Conservation (phyloP, 2,113 vertebrate species). For the Paralichthys olivaceus region DNA sequence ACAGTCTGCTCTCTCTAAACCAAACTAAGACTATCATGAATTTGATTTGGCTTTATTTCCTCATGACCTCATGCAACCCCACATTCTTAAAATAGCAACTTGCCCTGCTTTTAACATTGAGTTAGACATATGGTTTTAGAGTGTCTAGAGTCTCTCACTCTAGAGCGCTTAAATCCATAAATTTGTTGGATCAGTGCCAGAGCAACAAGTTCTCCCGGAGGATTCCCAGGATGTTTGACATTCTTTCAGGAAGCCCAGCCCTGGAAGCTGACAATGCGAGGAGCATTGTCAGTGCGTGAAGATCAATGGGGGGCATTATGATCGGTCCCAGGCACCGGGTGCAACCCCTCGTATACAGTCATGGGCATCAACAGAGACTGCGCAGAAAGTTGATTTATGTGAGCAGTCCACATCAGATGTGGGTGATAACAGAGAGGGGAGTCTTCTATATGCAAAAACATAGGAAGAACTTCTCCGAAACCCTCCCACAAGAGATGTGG, state of each 20-base stretch:
- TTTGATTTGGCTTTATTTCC: conserved; percentile 8
- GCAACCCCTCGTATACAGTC: conserved; percentile 45
- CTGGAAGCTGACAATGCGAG: conserved; percentile 50
- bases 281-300: conserved; percentile 32
- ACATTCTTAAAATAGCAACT: conserved; percentile 43
- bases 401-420: conserved; percentile 26
- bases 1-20: too few species aligned
- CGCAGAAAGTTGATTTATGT: conserved; percentile 52
- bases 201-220: conserved; percentile 24
- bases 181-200: conserved; percentile 33
- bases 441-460: neutral
- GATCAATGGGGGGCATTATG: conserved; percentile 81
- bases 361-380: conserved; percentile 52
- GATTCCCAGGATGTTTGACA: conserved; percentile 78
- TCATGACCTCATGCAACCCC: neutral
- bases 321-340: conserved; percentile 70
- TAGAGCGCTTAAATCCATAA: conserved; percentile 26
- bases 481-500: conserved; percentile 30
- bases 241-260: conserved; percentile 67
- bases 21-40: too few species aligned
- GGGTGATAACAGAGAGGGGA: conserved; percentile 17
- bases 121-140: conserved; percentile 22
- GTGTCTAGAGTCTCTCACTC: conserved; percentile 4
- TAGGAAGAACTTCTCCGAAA: neutral
- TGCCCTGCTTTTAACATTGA: neutral